Conservation (phyloP, 2,888 invertebrate species). For the Notocelia uddmanniana region DNA sequence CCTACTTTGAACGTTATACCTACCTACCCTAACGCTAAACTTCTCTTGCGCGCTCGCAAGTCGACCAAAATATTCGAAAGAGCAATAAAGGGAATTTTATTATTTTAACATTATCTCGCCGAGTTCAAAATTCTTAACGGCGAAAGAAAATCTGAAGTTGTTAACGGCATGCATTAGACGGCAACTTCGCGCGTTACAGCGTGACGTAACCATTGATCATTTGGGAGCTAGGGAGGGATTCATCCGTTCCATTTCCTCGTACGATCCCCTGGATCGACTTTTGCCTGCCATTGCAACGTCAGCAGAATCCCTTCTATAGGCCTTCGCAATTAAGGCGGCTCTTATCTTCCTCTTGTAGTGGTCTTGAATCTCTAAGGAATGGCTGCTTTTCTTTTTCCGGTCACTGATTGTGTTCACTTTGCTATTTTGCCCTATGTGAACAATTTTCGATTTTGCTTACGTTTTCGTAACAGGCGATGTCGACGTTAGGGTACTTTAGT, state of each 20-base stretch:
- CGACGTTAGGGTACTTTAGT: no score
- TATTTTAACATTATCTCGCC: conserved; percentile 23
- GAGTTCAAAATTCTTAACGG: conserved; percentile 25
- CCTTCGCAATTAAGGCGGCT: conserved; percentile 58
- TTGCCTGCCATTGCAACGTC: conserved; percentile 52
- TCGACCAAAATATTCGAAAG: conserved; percentile 23
- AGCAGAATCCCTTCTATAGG: conserved; percentile 56
- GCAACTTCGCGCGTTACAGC: conserved; percentile 57
- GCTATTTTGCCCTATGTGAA: background rate
- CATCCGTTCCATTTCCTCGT: conserved; percentile 40
- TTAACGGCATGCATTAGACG: conserved; percentile 53
- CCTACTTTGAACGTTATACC: background rate
- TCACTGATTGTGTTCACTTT: conserved; percentile 21
- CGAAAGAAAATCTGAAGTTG: conserved; percentile 42
- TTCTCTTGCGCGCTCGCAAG: conserved; percentile 4
- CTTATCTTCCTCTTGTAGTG: conserved; percentile 51
- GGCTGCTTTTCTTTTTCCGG: conserved; percentile 24
- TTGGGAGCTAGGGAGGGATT: conserved; percentile 46
- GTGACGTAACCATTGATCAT: conserved; percentile 57
- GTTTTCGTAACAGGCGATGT: background rate
- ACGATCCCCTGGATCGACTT: conserved; percentile 53
- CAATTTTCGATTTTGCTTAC: background rate
- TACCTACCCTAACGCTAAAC: conserved; percentile 7
- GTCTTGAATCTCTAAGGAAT: conserved; percentile 19
- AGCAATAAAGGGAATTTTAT: conserved; percentile 34